Evolutionary conservation across 2,888 invertebrate species (phyloP), one percentile per base, ranked within the genome.

Genomic region (Odontothrips loti): DNA sequence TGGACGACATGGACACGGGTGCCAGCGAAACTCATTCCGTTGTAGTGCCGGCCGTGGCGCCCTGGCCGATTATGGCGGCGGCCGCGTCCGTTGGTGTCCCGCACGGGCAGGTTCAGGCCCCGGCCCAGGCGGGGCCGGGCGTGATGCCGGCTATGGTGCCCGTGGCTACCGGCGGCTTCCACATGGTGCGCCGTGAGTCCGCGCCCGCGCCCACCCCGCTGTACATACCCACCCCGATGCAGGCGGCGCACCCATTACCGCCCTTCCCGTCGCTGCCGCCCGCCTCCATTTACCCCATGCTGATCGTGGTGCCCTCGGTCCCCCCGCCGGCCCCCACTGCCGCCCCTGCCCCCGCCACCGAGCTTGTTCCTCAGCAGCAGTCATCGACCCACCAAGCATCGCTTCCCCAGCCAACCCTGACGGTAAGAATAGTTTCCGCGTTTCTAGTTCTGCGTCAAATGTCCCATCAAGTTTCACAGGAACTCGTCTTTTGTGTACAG

Each of bases 261-360:
- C 27, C 8, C 68, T 75, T 75, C 68, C 68, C 68, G 23, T 75
- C 68, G 68, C 68, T 75, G 68, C 68, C 68, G 27, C 68, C 68
- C 68, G 9, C 27, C 68, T 23, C 23, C 68, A 27, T 27, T 2
- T 27, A 27, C 23, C 68, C 27, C 68, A 75, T 75, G 68, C 68
- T 75, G 27, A 27, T 75, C 68, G 68, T 27, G 68, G 27, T n/a
- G 68, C 68, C 68, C 6, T 20, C 58, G 20, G 15, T 58, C 20
- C 17, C 20, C 58, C 34, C 34, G 6, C 34, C 34, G 6, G 34
- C 34, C 34, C 34, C 34, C 34, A 43, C 34, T 43, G 10, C 51
- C 51, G 9, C 51, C 12, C 51, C 51, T 58, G 11, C 58, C 58
- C 20, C 11, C 58, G 58, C 17, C 20, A 15, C 20, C 15, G n/a